Conservation (phyloP, 2,797 vertebrate genomes). For the Xiphorhynchus erythropygius region DNA sequence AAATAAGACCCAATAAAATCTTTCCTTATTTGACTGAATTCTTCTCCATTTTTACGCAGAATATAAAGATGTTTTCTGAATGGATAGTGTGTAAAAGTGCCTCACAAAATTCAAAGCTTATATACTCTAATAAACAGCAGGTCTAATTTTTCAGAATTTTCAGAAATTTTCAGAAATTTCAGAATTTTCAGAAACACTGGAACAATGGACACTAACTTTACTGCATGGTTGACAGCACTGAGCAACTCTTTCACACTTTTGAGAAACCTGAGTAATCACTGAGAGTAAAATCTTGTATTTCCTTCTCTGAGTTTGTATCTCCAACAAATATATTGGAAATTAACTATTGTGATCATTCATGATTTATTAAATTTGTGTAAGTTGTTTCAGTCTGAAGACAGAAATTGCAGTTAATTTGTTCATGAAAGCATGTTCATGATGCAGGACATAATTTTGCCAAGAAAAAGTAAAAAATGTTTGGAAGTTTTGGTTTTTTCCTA, state of each 20-base stretch:
- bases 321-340: neutral
- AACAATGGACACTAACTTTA: neutral
- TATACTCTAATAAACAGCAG: neutral
- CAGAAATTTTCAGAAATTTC: no score
- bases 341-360: neutral
- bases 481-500: neutral
- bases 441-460: neutral
- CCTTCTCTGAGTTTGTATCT: neutral
- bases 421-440: neutral
- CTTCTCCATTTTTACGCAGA: neutral
- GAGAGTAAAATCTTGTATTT: neutral
- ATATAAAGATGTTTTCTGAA: neutral
- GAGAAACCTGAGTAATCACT: neutral
- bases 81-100: neutral
- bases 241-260: neutral
- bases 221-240: neutral
- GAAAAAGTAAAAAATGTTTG: neutral
- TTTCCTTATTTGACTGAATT: neutral
- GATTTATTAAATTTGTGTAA: neutral
- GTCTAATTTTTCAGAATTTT: no score
- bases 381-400: neutral
- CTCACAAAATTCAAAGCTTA: neutral
- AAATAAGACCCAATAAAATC: neutral
- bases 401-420: neutral
- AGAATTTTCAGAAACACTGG: neutral